A percentile compares a stretch with the other conserved stretches of the same genome.
These are phyloP conservation scores for Sus cebifrons DNA, from an alignment of 2,797 vertebrate genomes.

Conservation along the genomic window DNA sequence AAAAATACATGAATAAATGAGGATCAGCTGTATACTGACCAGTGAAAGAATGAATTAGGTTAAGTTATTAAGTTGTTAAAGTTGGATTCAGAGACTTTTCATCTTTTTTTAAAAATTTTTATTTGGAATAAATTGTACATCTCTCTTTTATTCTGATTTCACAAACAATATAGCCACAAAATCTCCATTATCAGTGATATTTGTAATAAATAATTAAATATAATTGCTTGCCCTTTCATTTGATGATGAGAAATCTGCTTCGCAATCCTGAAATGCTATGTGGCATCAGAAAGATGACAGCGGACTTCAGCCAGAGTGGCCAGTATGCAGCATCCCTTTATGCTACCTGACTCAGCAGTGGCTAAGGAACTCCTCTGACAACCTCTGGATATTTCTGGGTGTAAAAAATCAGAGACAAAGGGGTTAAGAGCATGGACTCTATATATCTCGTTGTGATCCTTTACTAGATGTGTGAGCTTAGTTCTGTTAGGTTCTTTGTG, in stretches of 20 bases:
- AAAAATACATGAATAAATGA: background rate
- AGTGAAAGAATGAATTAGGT: constrained; percentile 11
- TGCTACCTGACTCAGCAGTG: background rate
- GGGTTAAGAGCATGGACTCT: background rate
- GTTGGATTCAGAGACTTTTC: constrained; percentile 41
- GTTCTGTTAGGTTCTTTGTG: background rate
- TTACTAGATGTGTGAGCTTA: constrained; percentile 2
- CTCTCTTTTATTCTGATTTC: constrained; percentile 41
- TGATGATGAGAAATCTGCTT: background rate
- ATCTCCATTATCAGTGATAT: background rate
- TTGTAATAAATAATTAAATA: constrained; percentile 14
- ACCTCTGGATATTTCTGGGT: background rate
- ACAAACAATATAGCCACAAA: background rate
- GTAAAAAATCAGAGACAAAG: background rate
- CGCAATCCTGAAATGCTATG: background rate
- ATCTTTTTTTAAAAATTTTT: constrained; percentile 42
- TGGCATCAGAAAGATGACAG: background rate
- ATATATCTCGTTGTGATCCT: background rate
- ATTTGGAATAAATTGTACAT: background rate
- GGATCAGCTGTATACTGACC: background rate
- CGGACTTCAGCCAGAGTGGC: background rate
- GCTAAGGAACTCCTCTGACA: background rate
- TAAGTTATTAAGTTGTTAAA: constrained; percentile 10
- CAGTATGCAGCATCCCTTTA: background rate
- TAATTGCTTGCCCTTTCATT: background rate